Conservation (phyloP, 1,140 invertebrate species). For the Marisa cornuarietis region DNA sequence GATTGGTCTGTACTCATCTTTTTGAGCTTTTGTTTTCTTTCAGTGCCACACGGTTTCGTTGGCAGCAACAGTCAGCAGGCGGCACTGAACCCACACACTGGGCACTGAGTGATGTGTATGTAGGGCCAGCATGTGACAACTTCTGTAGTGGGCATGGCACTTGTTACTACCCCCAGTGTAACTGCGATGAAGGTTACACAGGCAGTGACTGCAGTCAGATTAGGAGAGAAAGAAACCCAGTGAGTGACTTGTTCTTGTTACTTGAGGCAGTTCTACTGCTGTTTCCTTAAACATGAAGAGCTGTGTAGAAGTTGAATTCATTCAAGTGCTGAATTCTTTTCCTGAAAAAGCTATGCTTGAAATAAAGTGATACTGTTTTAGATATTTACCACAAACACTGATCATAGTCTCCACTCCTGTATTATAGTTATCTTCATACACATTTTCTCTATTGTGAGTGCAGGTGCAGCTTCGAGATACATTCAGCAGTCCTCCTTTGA, state of each 20-base stretch:
- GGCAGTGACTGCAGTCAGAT: constrained; percentile 47
- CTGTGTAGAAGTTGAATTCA: no score
- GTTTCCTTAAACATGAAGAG: no score
- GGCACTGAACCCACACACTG: constrained; percentile 46
- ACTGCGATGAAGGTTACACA: constrained; percentile 57
- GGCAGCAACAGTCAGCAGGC: constrained; percentile 46
- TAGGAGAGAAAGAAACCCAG: constrained; percentile 30
- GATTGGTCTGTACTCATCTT: no score
- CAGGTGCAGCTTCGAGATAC: constrained; percentile 63
- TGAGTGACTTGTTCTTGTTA: constrained; percentile 22
- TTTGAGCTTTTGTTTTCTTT: constrained; percentile 10
- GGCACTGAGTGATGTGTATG: constrained; percentile 66
- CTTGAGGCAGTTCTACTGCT: no score
- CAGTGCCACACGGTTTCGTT: constrained; percentile 59
- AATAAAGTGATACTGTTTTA: no score
- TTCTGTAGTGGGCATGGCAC: constrained; percentile 66
- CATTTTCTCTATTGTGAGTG: not conserved
- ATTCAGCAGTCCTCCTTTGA: constrained; percentile 49
- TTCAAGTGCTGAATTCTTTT: no score
- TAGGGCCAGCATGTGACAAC: constrained; percentile 64
- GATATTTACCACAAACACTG: no score
- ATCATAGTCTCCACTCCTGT: no score
- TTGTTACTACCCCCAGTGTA: constrained; percentile 56
- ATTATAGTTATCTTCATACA: no score
- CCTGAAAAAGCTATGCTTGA: no score